A percentile compares a stretch with the other conserved stretches of the same genome.
These are phyloP conservation scores for Andrena minutula DNA, from an alignment of 2,888 invertebrate species.

Conservation along the genomic window DNA sequence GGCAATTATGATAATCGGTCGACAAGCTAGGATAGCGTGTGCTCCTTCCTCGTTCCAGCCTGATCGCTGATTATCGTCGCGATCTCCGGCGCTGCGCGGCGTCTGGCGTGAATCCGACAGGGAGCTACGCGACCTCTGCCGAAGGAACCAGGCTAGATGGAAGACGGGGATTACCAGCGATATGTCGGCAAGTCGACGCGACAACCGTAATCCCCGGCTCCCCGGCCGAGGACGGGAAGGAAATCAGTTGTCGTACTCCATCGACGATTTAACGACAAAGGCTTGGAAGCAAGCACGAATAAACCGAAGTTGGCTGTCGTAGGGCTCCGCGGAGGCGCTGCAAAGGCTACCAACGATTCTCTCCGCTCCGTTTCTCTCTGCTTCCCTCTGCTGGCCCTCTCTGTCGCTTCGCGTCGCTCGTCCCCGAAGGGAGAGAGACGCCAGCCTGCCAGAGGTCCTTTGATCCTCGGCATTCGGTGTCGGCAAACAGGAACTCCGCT, in stretches of 20 bases:
- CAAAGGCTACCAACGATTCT: constrained; percentile 43
- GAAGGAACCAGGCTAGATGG: constrained; percentile 5
- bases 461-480: constrained; percentile 84
- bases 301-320: constrained; percentile 63
- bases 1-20: constrained; percentile 58
- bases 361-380: constrained; percentile 36
- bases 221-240: constrained; percentile 5
- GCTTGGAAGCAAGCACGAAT: constrained; percentile 41
- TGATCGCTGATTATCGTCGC: constrained; percentile 38
- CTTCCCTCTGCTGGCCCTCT: constrained; percentile 14
- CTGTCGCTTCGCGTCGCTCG: constrained; percentile 43
- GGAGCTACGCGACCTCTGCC: constrained; percentile 5
- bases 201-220: constrained; percentile 42
- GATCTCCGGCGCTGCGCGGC: neutral
- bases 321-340: constrained; percentile 31
- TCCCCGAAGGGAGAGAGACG: constrained; percentile 48
- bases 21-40: constrained; percentile 30
- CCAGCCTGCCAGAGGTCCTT: constrained; percentile 79
- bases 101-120: neutral
- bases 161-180: constrained; percentile 6
- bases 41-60: constrained; percentile 47
- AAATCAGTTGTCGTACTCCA: constrained; percentile 62
- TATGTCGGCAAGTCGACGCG: constrained; percentile 25
- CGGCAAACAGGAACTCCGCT: constrained; percentile 83
- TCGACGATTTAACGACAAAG: constrained; percentile 71